Percentiles rank a stretch among this genome's conserved stretches.
These are phyloP conservation scores for Amblyjoppa fuscipennis DNA, from an alignment of 2,888 invertebrate genomes.

Conservation along the genomic window DNA sequence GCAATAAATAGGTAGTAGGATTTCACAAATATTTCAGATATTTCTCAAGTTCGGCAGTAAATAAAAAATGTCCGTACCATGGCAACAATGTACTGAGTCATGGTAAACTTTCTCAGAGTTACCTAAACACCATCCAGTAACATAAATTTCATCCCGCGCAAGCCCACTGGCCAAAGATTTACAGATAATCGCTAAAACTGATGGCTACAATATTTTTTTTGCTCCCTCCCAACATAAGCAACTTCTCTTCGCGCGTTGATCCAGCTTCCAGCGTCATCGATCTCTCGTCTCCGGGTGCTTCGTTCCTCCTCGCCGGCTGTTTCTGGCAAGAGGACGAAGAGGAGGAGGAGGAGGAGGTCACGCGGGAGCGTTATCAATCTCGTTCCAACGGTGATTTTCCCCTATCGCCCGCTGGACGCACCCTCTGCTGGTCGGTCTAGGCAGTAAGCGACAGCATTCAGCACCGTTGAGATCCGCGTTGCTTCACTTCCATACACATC, in stretches of 20 bases:
- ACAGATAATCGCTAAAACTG: constrained; percentile 32
- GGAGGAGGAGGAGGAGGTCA: constrained; percentile 19
- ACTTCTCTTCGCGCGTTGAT: constrained; percentile 54
- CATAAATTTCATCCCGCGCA: background rate
- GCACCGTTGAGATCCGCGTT: constrained; percentile 1
- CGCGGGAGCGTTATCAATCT: constrained; percentile 58
- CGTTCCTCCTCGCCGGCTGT: constrained; percentile 36
- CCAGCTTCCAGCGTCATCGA: constrained; percentile 40
- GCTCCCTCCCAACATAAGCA: constrained; percentile 32
- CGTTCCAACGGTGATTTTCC: constrained; percentile 50
- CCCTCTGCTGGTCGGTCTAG: constrained; percentile 7
- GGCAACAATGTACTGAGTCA: too few species aligned
- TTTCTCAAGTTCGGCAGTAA: too few species aligned
- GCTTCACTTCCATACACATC: background rate
- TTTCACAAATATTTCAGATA: background rate
- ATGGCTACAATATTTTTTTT: constrained; percentile 54
- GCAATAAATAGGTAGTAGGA: background rate
- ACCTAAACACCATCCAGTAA: background rate
- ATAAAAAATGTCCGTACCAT: too few species aligned
- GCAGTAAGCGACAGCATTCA: background rate
- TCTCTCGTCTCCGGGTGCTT: constrained; percentile 35
- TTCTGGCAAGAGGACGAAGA: constrained; percentile 2
- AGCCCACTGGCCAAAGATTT: constrained; percentile 29
- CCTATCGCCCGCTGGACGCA: constrained; percentile 2
- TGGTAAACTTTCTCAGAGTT: too few species aligned